Percentiles rank a stretch among this genome's conserved stretches.
Conservation (phyloP, 2,797 vertebrate species). For the Aythya fuligula region DNA sequence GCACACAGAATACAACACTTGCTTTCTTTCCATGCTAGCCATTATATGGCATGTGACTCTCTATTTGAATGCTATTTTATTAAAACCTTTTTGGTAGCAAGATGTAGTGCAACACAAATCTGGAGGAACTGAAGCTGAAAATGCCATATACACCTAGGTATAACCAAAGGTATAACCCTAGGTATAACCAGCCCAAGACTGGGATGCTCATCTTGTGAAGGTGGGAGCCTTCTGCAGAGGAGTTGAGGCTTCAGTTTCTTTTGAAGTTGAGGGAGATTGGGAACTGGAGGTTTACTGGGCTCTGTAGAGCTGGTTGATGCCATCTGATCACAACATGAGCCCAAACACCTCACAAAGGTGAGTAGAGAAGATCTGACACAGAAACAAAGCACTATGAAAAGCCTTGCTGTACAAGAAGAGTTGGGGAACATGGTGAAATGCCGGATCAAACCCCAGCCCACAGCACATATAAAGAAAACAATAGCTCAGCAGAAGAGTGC, state of each 20-base stretch:
- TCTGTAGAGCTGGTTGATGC: not conserved
- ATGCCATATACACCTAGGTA: not conserved
- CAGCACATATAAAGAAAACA: not conserved
- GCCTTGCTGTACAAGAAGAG: not conserved
- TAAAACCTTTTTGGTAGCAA: conserved; percentile 9
- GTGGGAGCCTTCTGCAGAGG: not conserved
- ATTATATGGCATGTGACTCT: not conserved
- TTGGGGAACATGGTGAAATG: not conserved
- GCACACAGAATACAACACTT: not conserved
- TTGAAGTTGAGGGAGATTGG: not conserved
- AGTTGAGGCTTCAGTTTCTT: not conserved
- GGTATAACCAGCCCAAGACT: not conserved
- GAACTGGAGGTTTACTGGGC: not conserved
- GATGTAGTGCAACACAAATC: not conserved
- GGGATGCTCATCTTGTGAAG: not conserved
- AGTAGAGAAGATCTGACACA: not conserved
- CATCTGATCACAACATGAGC: not conserved
- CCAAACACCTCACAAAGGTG: not conserved
- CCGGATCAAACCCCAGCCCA: not conserved
- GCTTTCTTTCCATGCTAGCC: conserved; percentile 17
- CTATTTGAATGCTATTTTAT: not conserved
- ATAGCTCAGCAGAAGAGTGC: not conserved
- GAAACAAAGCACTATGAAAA: not conserved
- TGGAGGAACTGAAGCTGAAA: not conserved
- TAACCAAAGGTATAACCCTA: not conserved